These are phyloP conservation scores for Melieria omissa DNA, from an alignment of 2,888 invertebrate genomes.

Conservation along the genomic window DNA sequence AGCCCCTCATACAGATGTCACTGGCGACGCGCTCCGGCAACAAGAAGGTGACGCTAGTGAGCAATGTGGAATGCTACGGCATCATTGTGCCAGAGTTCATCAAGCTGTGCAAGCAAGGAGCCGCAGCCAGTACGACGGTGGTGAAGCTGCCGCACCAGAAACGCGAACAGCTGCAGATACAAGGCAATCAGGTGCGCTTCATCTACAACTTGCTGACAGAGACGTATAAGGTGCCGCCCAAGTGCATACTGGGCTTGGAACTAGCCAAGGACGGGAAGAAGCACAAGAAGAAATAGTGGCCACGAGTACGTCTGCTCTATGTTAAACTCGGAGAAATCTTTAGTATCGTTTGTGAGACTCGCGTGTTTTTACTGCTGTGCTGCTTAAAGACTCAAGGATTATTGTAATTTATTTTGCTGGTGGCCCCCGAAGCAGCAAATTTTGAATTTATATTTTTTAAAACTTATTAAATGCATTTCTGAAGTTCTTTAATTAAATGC, in stretches of 20 bases:
- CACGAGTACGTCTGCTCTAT: too few relatives aligned
- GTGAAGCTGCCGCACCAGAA: conserved; percentile 79
- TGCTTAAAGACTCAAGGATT: too few relatives aligned
- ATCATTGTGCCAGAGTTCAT: conserved; percentile 83
- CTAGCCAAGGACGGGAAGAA: conserved; percentile 65
- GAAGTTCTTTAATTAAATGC: too few relatives aligned
- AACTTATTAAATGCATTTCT: too few relatives aligned
- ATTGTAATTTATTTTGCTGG: too few relatives aligned
- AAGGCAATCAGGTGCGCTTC: conserved; percentile 85
- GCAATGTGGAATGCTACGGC: conserved; percentile 89
- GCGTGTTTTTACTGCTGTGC: too few relatives aligned
- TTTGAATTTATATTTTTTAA: too few relatives aligned
- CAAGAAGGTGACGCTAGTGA: conserved; percentile 92
- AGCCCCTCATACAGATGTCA: conserved; percentile 82
- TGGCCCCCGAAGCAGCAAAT: too few relatives aligned
- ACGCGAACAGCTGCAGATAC: conserved; percentile 82
- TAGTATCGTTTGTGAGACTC: too few relatives aligned
- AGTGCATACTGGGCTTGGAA: conserved; percentile 64
- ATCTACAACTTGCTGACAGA: conserved; percentile 64
- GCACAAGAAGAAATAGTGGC: conserved; percentile 51
- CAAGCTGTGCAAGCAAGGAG: conserved; percentile 83
- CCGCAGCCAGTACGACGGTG: conserved; percentile 88
- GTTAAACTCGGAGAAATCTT: too few relatives aligned
- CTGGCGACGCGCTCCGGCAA: conserved; percentile 84
- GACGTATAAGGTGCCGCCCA: conserved; percentile 65